phyloP scores from a whole-genome alignment of 2,113 vertebrate genomes.

The Naja naja region DNA sequence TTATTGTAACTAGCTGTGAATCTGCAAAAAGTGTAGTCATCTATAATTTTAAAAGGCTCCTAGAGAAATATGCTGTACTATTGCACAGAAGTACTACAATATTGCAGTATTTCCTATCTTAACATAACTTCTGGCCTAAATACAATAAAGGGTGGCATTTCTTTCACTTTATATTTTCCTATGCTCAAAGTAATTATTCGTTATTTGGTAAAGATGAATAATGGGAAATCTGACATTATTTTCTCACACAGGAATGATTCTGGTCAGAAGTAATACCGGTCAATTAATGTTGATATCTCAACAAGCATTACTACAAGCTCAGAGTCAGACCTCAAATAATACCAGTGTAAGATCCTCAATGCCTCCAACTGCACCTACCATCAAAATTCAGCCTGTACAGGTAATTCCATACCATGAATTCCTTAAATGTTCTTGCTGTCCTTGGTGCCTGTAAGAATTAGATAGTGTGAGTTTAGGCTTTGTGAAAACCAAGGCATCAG shows the following conservation, averaged over 20 bases:
- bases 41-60: neutral
- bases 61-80: neutral
- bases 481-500: no score
- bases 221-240: neutral
- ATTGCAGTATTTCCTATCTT: neutral
- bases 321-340: slow-evolving; percentile 68
- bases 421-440: neutral
- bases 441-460: neutral
- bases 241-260: slow-evolving; percentile 81
- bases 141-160: neutral
- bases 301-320: slow-evolving; percentile 79
- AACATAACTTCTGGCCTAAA: neutral
- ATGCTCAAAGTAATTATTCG: neutral
- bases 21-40: neutral
- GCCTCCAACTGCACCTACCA: slow-evolving; percentile 46
- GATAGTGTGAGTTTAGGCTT: neutral
- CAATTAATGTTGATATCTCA: slow-evolving; percentile 94
- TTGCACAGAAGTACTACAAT: neutral
- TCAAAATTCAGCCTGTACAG: slow-evolving; percentile 74
- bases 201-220: neutral
- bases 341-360: slow-evolving; percentile 56
- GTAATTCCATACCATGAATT: slow-evolving; percentile 47
- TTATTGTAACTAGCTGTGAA: neutral
- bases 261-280: slow-evolving; percentile 89
- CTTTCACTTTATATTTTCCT: neutral